A percentile compares a stretch with the other conserved stretches of the same genome.
phyloP scores from a whole-genome alignment of 2,113 vertebrate genomes.

The Vanacampus margaritifer region DNA sequence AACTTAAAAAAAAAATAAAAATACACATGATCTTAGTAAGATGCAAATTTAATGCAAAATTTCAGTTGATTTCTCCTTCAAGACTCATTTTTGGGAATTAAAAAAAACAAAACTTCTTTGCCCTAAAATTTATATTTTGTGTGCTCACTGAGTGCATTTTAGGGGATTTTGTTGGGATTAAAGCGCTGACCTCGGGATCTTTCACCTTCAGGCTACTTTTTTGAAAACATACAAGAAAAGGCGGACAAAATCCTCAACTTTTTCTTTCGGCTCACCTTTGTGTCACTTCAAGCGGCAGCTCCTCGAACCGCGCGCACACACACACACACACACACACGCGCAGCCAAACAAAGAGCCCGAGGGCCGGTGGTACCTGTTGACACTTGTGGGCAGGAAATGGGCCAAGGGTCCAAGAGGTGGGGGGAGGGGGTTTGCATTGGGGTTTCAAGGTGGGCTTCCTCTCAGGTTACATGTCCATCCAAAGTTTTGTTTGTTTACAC shows the following conservation, averaged over 20 bases:
- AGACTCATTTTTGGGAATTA: no score
- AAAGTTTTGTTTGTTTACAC: neutral
- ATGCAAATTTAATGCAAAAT: no score
- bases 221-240: neutral
- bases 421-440: no score
- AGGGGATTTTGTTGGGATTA: neutral
- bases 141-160: no score
- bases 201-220: neutral
- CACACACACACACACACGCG: neutral
- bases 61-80: no score
- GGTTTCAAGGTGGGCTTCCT: constrained; percentile 2
- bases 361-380: neutral
- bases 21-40: no score
- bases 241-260: neutral
- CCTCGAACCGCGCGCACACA: neutral
- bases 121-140: no score
- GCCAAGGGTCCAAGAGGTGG: neutral
- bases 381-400: constrained; percentile 11
- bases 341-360: constrained; percentile 1
- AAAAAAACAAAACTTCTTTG: no score
- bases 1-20: no score
- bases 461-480: constrained; percentile 7
- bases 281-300: neutral
- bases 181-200: neutral
- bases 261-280: neutral